Conservation (phyloP, 1,140 invertebrate genomes). For the Leucophenga varia region DNA sequence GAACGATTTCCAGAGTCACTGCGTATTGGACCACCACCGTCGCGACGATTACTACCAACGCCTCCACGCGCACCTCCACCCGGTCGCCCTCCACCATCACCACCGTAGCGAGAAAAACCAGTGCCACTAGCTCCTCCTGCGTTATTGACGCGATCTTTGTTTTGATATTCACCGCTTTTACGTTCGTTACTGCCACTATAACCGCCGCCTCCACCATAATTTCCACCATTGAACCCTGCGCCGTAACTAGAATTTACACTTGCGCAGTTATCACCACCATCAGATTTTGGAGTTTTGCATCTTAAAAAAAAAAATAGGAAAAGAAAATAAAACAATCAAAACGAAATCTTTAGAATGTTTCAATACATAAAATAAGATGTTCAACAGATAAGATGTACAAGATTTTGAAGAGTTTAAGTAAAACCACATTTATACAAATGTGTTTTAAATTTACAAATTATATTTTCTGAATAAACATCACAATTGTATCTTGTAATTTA, state of each 20-base stretch:
- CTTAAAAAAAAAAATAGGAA: slow-evolving; percentile 21
- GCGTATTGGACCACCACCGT: slow-evolving; percentile 59
- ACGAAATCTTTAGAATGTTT: too few species aligned
- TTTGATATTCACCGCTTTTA: slow-evolving; percentile 54
- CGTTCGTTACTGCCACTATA: slow-evolving; percentile 37
- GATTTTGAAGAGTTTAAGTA: background rate
- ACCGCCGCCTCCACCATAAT: slow-evolving; percentile 26
- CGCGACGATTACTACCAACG: slow-evolving; percentile 57
- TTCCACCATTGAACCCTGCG: too few species aligned
- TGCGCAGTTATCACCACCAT: too few species aligned
- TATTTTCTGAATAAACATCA: too few species aligned
- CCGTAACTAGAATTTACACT: too few species aligned
- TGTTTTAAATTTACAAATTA: too few species aligned
- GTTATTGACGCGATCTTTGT: slow-evolving; percentile 57
- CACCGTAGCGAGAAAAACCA: slow-evolving; percentile 16
- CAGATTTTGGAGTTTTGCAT: slow-evolving; percentile 75
- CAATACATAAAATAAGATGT: too few species aligned
- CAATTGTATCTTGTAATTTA: too few species aligned
- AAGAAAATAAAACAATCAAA: background rate
- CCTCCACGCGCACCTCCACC: slow-evolving; percentile 56
- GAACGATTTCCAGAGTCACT: slow-evolving; percentile 58
- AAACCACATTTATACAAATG: background rate
- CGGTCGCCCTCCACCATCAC: slow-evolving; percentile 52
- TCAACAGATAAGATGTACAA: too few species aligned
- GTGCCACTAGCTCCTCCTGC: slow-evolving; percentile 44